These are phyloP conservation scores for Saturnia japonica DNA, from an alignment of 2,888 invertebrate species.

Conservation along the genomic window DNA sequence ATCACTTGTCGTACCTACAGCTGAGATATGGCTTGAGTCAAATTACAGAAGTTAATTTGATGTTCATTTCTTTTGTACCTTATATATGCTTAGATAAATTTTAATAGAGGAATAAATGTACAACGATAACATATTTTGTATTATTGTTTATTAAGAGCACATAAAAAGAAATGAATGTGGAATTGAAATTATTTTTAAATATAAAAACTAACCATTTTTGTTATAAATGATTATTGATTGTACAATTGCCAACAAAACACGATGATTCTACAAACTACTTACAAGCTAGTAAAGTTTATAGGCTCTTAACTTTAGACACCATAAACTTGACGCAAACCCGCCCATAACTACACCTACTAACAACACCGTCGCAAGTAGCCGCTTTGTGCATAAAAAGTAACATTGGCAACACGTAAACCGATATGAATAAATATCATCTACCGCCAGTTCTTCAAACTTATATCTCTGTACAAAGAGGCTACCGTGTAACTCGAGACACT, in stretches of 20 bases:
- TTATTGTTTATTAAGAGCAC: not conserved
- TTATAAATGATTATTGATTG: not conserved
- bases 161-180: too few species aligned
- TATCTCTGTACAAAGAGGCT: conserved; percentile 70
- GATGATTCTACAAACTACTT: conserved; percentile 13
- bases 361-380: conserved; percentile 52
- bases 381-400: conserved; percentile 48
- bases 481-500: conserved; percentile 75
- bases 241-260: not conserved
- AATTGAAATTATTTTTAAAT: too few species aligned
- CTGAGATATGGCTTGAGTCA: conserved; percentile 61
- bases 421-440: conserved; percentile 62
- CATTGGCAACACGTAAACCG: conserved; percentile 50
- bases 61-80: conserved; percentile 49
- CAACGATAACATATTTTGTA: not conserved
- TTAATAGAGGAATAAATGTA: not conserved
- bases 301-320: conserved; percentile 41
- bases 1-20: conserved; percentile 75
- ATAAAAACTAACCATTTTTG: not conserved
- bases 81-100: not conserved
- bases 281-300: conserved; percentile 18
- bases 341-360: conserved; percentile 64
- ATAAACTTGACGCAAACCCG: conserved; percentile 61
- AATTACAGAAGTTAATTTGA: conserved; percentile 69
- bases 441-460: conserved; percentile 57